Conservation (phyloP, 2,888 invertebrate species). For the Cephonodes hylas region DNA sequence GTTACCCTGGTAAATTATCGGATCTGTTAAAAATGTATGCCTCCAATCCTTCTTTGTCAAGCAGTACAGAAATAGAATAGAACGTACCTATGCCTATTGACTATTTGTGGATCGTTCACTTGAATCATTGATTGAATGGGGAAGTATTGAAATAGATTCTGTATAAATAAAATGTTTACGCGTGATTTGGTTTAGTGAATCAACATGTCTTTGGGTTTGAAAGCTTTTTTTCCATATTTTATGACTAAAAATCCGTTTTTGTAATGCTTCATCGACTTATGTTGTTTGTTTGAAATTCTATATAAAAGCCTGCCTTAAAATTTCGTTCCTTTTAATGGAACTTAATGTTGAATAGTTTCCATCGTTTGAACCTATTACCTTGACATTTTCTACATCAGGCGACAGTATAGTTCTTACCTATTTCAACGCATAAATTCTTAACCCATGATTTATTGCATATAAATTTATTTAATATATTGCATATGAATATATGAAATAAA, state of each 20-base stretch:
- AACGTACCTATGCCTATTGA: not conserved
- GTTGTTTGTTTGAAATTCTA: too few relatives aligned
- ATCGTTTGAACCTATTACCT: too few relatives aligned
- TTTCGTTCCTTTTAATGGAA: too few relatives aligned
- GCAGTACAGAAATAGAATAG: conserved; percentile 6
- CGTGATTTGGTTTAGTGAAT: too few relatives aligned
- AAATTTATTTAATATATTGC: too few relatives aligned
- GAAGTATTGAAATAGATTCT: conserved; percentile 5
- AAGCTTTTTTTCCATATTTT: not conserved
- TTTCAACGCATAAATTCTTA: not conserved
- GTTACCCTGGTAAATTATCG: not conserved
- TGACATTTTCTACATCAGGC: not conserved
- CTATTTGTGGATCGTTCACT: not conserved
- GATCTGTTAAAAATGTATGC: conserved; percentile 1
- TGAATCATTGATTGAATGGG: not conserved
- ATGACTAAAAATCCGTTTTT: too few relatives aligned
- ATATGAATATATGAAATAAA: not conserved
- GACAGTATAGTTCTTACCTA: not conserved
- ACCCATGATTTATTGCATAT: not conserved
- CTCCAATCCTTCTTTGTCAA: not conserved
- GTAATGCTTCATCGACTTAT: too few relatives aligned
- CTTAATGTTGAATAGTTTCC: too few relatives aligned
- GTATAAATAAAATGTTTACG: not conserved
- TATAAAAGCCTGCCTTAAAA: too few relatives aligned
- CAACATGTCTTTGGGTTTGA: not conserved